Conservation (phyloP, 2,888 invertebrate genomes). For the Agrilus cyanescens region DNA sequence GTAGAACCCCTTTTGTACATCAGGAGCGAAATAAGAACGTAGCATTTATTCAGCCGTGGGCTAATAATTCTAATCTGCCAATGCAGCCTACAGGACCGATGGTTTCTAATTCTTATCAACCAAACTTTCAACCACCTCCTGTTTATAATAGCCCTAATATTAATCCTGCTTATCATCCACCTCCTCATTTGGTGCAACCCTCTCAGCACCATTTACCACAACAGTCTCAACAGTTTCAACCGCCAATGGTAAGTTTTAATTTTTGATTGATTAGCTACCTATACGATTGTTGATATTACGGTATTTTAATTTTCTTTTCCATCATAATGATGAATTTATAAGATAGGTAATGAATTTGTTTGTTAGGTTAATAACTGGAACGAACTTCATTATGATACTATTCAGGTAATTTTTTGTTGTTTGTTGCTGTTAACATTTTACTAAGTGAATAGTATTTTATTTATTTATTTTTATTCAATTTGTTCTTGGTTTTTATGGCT, state of each 20-base stretch:
- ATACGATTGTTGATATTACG: no score
- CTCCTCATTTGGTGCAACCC: not conserved
- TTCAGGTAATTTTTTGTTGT: no score
- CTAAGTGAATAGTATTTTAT: no score
- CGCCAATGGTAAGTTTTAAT: no score
- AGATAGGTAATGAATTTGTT: no score
- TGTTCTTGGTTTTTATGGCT: no score
- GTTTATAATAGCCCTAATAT: not conserved
- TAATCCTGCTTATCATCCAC: not conserved
- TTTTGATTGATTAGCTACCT: not conserved
- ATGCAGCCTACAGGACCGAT: not conserved
- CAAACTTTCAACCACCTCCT: conserved; percentile 9
- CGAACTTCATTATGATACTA: no score
- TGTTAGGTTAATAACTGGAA: no score
- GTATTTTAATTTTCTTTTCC: no score
- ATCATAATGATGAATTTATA: no score
- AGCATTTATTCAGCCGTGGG: conserved; percentile 14
- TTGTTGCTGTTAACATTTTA: no score
- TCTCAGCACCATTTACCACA: conserved; percentile 3
- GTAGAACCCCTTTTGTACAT: not conserved
- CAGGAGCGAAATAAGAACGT: conserved; percentile 9
- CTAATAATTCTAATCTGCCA: conserved; percentile 6
- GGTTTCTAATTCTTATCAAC: not conserved
- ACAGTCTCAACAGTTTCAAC: conserved; percentile 1
- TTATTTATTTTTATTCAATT: no score